Evolutionary conservation across 1,140 invertebrate species (phyloP).

Genomic region (Akabosia matsudoensis): DNA sequence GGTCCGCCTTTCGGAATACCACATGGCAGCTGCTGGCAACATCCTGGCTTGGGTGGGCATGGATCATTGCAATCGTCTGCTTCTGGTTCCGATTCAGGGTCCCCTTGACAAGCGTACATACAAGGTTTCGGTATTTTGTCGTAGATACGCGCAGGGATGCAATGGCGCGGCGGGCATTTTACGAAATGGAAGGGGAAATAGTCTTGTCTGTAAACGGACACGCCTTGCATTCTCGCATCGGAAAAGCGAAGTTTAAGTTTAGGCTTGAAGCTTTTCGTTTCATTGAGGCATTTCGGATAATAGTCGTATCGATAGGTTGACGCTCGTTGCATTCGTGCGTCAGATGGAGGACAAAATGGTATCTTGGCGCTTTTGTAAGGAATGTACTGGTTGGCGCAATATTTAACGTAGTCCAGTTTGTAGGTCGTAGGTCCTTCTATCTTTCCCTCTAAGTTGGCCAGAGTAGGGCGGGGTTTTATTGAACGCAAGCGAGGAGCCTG

Average conservation of each 20-base stretch:
- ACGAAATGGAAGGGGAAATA: constrained; percentile 37
- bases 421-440: constrained; percentile 38
- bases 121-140: not conserved
- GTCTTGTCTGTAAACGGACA: constrained; percentile 3
- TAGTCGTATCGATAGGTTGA: constrained; percentile 33
- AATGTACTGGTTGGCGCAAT: constrained; percentile 8
- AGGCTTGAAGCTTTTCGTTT: not conserved
- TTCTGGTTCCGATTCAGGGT: not conserved
- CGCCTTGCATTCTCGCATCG: not conserved
- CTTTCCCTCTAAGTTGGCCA: constrained; percentile 28
- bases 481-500: constrained; percentile 15
- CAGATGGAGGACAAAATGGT: constrained; percentile 1
- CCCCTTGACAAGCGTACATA: not conserved
- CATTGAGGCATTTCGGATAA: constrained; percentile 1
- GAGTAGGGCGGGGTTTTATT: constrained; percentile 33
- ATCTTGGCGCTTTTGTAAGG: not conserved
- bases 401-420: constrained; percentile 27
- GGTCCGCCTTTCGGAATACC: not conserved
- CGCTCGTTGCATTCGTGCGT: constrained; percentile 30
- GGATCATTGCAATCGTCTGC: not conserved
- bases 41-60: not conserved
- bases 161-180: constrained; percentile 19
- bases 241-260: not conserved
- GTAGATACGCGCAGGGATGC: constrained; percentile 26
- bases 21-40: not conserved